These are phyloP conservation scores for Coleophora deauratella DNA, from an alignment of 2,888 invertebrate genomes.

Conservation along the genomic window DNA sequence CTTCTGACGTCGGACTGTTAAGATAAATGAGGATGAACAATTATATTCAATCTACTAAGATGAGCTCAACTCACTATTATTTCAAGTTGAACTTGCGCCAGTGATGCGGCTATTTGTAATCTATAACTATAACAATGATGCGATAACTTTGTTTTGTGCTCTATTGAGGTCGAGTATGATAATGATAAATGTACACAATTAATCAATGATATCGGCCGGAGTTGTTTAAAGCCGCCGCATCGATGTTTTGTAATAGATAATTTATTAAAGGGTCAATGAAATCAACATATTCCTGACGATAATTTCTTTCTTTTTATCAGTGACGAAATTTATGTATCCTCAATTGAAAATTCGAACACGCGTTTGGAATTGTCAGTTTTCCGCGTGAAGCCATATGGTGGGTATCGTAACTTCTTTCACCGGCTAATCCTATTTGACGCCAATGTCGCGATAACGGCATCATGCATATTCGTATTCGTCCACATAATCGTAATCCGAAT, in stretches of 20 bases:
- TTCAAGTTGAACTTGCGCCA: slow-evolving; percentile 10
- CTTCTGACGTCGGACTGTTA: slow-evolving; percentile 45
- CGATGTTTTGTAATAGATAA: too few species aligned
- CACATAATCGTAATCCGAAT: slow-evolving; percentile 59
- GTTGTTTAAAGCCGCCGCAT: too few species aligned
- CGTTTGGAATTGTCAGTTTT: too few species aligned
- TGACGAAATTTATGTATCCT: too few species aligned
- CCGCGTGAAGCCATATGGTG: background rate
- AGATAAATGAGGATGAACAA: slow-evolving; percentile 60
- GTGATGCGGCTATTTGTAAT: slow-evolving; percentile 14
- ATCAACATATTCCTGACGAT: too few species aligned
- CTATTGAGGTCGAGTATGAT: slow-evolving; percentile 1
- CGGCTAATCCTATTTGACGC: slow-evolving; percentile 52
- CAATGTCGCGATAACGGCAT: slow-evolving; percentile 53
- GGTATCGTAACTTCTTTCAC: slow-evolving; percentile 33
- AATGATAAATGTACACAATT: too few species aligned
- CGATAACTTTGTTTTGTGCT: slow-evolving; percentile 7
- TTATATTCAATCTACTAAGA: slow-evolving; percentile 44
- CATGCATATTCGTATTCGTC: slow-evolving; percentile 58
- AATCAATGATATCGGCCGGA: too few species aligned
- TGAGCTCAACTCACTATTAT: slow-evolving; percentile 31
- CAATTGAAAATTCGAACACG: too few species aligned
- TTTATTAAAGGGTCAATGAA: too few species aligned
- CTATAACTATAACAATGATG: too few species aligned
- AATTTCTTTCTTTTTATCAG: too few species aligned